Evolutionary conservation across 2,888 invertebrate species (phyloP), one percentile per base, ranked within the genome.

Genomic region (Melipona bicolor): DNA sequence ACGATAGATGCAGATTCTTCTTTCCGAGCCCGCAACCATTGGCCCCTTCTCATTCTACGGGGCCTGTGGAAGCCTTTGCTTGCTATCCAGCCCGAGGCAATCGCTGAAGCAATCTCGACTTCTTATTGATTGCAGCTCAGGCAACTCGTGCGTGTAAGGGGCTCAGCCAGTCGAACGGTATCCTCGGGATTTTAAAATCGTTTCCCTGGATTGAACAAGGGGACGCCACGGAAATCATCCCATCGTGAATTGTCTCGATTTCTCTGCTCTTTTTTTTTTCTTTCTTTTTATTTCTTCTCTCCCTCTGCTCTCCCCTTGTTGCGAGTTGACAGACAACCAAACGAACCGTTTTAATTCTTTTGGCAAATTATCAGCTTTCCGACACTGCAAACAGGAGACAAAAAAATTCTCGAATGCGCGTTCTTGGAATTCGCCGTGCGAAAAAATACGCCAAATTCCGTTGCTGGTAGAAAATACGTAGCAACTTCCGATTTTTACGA

Each of bases 61-160:
- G 43, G 70, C 49, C 64, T 54, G 73, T 65, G 68, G 49, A 73
- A 82, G 72, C 54, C 78, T 81, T 24, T 69, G 85, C 62, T 69
- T 72, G 52, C 72, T 71, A 86, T 86, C 83, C 83, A 76, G 72
- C 88, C 80, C 67, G 62, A 77, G 81, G 89, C 89, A 89, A 89
- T 89, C 89, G 87, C 80, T 71, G 86, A 78, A 89, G 87, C 89
- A 89, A 89, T 89, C 86, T 89, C 89, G 87, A 81, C 89, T 90
- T 88, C 90, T 88, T 91, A 89, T 89, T 89, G 89, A 89, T 89
- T 90, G 90, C 88, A 84, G 89, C 82, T 90, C 88, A 80, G 77
- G 79, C 79, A 89, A 88, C 88, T 89, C 90, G 90, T 90, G 89
- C 90, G 89, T 90, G 88, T 84, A 88, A 88, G 86, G 78, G 83